Base-by-base conservation (phyloP, 2,797 vertebrate genomes). In the Anguilla anguilla region DNA sequence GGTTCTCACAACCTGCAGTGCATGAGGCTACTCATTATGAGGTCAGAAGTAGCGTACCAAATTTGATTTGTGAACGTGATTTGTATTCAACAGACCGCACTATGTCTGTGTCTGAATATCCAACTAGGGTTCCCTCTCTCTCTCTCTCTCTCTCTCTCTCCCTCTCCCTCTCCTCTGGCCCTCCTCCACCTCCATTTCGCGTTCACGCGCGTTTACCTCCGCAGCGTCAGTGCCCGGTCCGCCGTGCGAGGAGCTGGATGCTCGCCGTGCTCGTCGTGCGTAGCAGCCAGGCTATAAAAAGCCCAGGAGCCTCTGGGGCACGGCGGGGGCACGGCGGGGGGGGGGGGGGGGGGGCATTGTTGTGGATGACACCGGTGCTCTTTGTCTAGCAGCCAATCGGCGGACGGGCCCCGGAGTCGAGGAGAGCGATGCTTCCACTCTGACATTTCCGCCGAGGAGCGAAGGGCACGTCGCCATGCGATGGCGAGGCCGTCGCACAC, bases 401-500 rank as follows among this genome's bases (percentile, higher is more conserved):
- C 95, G 94, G 95, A 89, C 4, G 90, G 92, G 93, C 92, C 92
- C 92, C 94, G 7, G 77, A 92, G 92, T 92, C 94, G 94, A 93
- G 93, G 92, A 93, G 95, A 96, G 93, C 95, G 96, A 95, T 94
- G 7, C 96, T 61, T 96, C 95, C 95, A 96, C 94, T 95, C 93
- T 92, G 92, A 90, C 94, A 13, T 94, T 49, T 81, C 90, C 96
- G 96, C 95, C 94, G 88, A 89, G 88, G 89, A 95, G 96, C 96
- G 95, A 96, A 96, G 94, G 83, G 95, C 49, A 85, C 94, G 95
- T 93, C 95, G 95, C 95, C 95, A 93, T 95, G 96, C 95, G 95
- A 96, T 95, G 95, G 95, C 95, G 94, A 94, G 95, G 95, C 95
- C 95, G 93, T 93, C 57, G 91, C 95, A 96, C 96, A 96, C 95